Conservation (phyloP, 2,888 invertebrate genomes). For the Rhimphoctona megacephalus region DNA sequence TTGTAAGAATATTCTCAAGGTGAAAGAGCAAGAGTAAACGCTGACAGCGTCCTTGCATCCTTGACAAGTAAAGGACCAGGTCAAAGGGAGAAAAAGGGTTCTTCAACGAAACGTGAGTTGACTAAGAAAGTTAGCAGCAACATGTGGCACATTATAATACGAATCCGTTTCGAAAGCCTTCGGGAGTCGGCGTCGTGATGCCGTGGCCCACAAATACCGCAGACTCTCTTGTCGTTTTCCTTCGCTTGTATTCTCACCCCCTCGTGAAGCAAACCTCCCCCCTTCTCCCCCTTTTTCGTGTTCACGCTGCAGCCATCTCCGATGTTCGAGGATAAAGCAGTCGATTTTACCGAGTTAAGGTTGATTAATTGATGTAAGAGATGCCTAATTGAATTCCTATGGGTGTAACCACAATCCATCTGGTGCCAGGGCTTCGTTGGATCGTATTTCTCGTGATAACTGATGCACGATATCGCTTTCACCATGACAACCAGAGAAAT, state of each 20-base stretch:
- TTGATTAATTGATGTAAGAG: conserved; percentile 69
- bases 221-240: conserved; percentile 18
- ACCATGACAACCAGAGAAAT: background rate
- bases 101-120: conserved; percentile 43
- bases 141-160: conserved; percentile 79
- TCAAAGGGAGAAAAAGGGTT: conserved; percentile 5
- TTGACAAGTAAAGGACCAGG: conserved; percentile 7
- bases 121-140: conserved; percentile 73
- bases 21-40: background rate
- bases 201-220: conserved; percentile 38
- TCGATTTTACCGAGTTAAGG: conserved; percentile 53
- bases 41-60: background rate
- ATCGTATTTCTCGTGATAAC: conserved; percentile 40
- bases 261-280: background rate
- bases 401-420: conserved; percentile 29
- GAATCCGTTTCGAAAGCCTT: conserved; percentile 67
- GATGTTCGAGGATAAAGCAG: conserved; percentile 40
- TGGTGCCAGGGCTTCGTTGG: background rate
- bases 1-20: background rate
- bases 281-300: background rate
- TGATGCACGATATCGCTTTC: conserved; percentile 16
- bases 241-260: conserved; percentile 22
- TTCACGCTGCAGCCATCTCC: conserved; percentile 21
- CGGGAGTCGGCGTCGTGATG: conserved; percentile 42
- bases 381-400: conserved; percentile 69